These are phyloP conservation scores for Xanthorhoe spadicearia DNA, from an alignment of 2,888 invertebrate species.

Conservation along the genomic window DNA sequence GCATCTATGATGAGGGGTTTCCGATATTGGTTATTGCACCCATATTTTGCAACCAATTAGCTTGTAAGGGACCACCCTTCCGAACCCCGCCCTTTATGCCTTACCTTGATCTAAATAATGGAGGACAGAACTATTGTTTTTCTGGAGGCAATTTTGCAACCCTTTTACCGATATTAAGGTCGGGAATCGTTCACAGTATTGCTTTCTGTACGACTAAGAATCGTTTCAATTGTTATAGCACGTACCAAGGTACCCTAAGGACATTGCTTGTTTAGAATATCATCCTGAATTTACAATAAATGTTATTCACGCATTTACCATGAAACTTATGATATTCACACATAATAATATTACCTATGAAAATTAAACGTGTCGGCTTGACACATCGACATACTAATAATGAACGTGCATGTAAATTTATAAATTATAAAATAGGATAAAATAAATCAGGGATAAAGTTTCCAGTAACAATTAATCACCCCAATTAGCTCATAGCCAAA, in stretches of 20 bases:
- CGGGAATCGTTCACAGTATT: slow-evolving; percentile 24
- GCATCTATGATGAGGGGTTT: slow-evolving; percentile 16
- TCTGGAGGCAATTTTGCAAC: slow-evolving; percentile 44
- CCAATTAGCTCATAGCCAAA: slow-evolving; percentile 6
- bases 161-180: slow-evolving; percentile 48
- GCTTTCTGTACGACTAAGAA: slow-evolving; percentile 5
- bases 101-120: slow-evolving; percentile 53
- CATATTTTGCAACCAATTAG: slow-evolving; percentile 68
- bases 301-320: too few relatives aligned
- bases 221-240: neutral
- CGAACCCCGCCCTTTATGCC: slow-evolving; percentile 62
- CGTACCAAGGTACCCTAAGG: neutral
- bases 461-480: neutral
- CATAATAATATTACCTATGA: too few relatives aligned
- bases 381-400: too few relatives aligned
- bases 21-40: slow-evolving; percentile 47
- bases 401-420: too few relatives aligned
- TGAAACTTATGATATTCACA: too few relatives aligned
- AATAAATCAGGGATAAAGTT: neutral
- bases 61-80: slow-evolving; percentile 62
- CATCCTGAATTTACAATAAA: too few relatives aligned
- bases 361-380: too few relatives aligned
- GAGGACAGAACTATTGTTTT: slow-evolving; percentile 60
- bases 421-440: too few relatives aligned
- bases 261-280: neutral